phyloP scores from a whole-genome alignment of 2,113 vertebrate genomes.

The Megaceryle maxima region DNA sequence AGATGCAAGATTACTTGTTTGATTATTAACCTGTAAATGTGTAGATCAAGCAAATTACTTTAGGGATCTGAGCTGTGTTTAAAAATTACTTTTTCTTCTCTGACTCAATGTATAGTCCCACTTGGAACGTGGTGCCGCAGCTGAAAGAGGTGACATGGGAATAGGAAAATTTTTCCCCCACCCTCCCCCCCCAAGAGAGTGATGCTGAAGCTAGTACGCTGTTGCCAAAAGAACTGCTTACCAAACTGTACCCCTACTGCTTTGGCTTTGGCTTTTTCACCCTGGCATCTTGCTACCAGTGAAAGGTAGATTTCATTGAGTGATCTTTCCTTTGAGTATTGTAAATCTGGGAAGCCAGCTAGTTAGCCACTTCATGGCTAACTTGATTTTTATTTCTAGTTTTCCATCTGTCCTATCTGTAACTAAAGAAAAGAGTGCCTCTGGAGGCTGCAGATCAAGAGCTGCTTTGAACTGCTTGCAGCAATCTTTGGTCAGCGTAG shows the following conservation, averaged over 20 bases:
- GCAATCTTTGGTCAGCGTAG: not conserved
- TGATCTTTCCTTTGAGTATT: not conserved
- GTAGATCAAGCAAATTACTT: not conserved
- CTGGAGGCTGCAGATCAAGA: not conserved
- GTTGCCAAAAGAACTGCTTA: not conserved
- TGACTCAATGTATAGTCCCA: not conserved
- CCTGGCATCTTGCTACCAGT: not conserved
- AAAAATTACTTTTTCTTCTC: not conserved
- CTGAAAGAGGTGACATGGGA: not conserved
- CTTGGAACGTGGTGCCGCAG: accelerated
- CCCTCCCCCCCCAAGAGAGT: not conserved
- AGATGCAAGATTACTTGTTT: not conserved
- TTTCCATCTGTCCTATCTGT: not conserved
- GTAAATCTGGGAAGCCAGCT: not conserved
- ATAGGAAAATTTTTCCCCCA: not conserved
- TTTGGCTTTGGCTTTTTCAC: not conserved
- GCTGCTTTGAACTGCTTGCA: not conserved
- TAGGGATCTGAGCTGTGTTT: not conserved
- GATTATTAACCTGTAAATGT: not conserved
- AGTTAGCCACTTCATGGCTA: not conserved
- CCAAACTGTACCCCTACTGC: not conserved
- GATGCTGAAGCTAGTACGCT: not conserved
- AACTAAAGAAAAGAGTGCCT: not conserved
- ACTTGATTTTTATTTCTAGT: not conserved
- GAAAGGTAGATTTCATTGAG: not conserved